Evolutionary conservation across 2,113 vertebrate genomes (phyloP).

Genomic region (Tachycineta bicolor): DNA sequence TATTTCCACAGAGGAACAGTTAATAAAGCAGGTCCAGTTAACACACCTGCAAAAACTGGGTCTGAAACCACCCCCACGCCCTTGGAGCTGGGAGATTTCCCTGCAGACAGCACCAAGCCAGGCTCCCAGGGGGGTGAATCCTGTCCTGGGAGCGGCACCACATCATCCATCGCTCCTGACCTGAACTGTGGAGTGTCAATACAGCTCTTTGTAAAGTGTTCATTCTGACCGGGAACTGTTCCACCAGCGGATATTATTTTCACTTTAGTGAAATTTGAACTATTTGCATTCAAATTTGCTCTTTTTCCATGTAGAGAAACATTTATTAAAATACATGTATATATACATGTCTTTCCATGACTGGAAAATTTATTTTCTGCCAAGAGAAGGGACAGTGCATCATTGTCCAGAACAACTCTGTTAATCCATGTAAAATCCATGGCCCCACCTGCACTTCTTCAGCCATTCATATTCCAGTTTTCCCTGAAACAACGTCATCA

Average conservation of each 20-base stretch:
- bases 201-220: neutral
- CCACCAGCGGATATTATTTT: neutral
- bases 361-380: conserved; percentile 52
- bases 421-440: conserved; percentile 39
- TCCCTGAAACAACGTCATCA: conserved; percentile 65
- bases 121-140: neutral
- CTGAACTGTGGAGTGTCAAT: neutral
- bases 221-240: neutral
- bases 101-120: neutral
- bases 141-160: neutral
- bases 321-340: neutral
- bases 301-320: conserved; percentile 47
- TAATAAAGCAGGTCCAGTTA: neutral
- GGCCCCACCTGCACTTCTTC: conserved; percentile 65
- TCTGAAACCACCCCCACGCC: neutral
- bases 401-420: conserved; percentile 58
- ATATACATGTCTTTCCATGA: conserved; percentile 9
- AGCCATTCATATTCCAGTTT: conserved; percentile 41
- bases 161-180: neutral
- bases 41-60: neutral
- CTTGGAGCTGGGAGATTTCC: neutral
- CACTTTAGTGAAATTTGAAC: neutral
- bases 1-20: neutral
- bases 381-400: conserved; percentile 66
- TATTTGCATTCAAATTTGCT: conserved; percentile 11